Base-by-base conservation (phyloP, 2,888 invertebrate genomes). In the Harpalus rubripes region DNA sequence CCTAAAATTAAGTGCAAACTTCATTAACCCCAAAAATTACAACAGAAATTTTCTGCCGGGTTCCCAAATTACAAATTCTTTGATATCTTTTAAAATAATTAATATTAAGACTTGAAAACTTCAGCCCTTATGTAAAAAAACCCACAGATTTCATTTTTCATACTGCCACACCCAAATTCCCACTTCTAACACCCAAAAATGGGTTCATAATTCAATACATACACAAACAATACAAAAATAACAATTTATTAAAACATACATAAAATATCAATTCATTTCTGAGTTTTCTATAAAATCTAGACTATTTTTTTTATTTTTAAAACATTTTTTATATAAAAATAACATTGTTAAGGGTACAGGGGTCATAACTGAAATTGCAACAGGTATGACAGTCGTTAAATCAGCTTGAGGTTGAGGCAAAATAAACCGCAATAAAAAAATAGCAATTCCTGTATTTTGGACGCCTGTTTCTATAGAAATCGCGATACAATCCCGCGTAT, bases 381-480 rank as follows among this genome's bases (percentile, higher is more conserved):
- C 98, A 2, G 98, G 98, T 85, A 97, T 94, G 88, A 98, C 97
- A 94, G 97, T 97, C 3, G 98, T 97, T 65, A 98, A 92, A 91
- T 98, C 98, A 0, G 96, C 96, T 87, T 96, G 95, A 0, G 98
- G 98, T 88, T 97, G 96, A 0, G 94, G 94, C 85, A 98, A 92
- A 3, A 96, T 95, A 89, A 97, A 95, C 84, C 83, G 92, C 81
- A 98, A 92, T 87, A 98, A 92, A 90, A 98, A 97, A 88, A 98
- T 98, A 0, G 98, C 94, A 86, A 98, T 95, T 63, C 98, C 98
- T 0, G 98, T 98, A 91, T 98, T 98, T 92, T 98, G 98, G 81
- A 98, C 95, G 79, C 98, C 98, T 4, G 97, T 96, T 92, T 98
- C 98, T 76, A 98, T 95, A 74, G 97, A 95, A 88, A 98, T 98